Base-by-base conservation (phyloP, 2,113 vertebrate genomes). In the Grus americana region DNA sequence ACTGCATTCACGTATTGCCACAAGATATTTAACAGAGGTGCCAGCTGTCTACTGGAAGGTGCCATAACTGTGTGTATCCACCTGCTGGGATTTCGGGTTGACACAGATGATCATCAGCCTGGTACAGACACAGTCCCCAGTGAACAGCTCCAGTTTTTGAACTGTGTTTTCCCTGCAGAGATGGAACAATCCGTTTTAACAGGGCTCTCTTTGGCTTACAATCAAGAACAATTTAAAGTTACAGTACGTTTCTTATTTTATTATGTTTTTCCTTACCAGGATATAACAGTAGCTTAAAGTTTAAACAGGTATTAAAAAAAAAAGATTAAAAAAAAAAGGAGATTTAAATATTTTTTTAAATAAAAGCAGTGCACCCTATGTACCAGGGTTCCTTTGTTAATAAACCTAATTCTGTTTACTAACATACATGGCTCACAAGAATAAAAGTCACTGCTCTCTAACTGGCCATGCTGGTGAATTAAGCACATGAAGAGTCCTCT, bases 21-120 rank as follows among this genome's bases (percentile, higher is more conserved):
- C 81, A 62, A 85, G 76, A 32, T 44, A 65, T 88, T 90, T 63
- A 20, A 5, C 12, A 7, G 55, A 49, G 73, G 61, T 89, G 76
- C 47, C 82, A 84, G 30, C 76, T 87, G 57, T 80, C 70, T 82
- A 44, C 59, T 82, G 74, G 38, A 85, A 81, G 72, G 65, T 84
- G 44, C 40, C 3, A 2, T 52, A 62, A 7, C 32, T 29, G 9
- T 71, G 55, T 26, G 27, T 70, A 71, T 79, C 26, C 59, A 90
- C 78, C 70, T 96, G 78, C 78, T 86, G 87, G 74, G 61, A 54
- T 67, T 75, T 79, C 42, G n/a, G 20, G 12, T 8, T 36, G 59
- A 78, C 58, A 59, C 7, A 29, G 54, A 52, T 34, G 46, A 86
- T 73, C 63, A 55, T 63, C 34, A 57, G 23, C 17, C 52, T 72